phyloP scores from a whole-genome alignment of 2,113 vertebrate genomes.

The Microcebus lehilahytsara region DNA sequence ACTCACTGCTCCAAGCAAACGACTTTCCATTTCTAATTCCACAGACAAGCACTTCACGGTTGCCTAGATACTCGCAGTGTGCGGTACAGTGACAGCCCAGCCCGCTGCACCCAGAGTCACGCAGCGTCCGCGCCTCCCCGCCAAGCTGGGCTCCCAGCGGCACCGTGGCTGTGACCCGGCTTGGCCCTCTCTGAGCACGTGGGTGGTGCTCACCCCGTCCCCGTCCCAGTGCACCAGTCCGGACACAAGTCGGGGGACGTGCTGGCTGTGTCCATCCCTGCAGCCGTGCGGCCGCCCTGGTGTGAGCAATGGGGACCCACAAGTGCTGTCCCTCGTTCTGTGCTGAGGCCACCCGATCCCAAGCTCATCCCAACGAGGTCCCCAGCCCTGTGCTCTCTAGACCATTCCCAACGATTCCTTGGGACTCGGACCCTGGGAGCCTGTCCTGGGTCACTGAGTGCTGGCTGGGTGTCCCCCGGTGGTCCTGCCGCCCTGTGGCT shows the following conservation, averaged over 20 bases:
- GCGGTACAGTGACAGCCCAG: too few relatives aligned
- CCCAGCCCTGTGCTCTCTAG: rapidly evolving
- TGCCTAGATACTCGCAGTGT: too few relatives aligned
- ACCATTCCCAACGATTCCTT: background rate
- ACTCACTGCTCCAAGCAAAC: background rate
- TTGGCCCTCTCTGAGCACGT: too few relatives aligned
- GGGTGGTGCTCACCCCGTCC: too few relatives aligned
- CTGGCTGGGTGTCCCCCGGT: background rate
- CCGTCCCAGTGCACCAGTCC: too few relatives aligned
- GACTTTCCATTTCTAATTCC: background rate
- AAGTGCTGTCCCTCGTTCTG: background rate
- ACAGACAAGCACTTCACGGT: too few relatives aligned
- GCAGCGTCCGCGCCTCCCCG: too few relatives aligned
- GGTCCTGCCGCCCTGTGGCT: background rate
- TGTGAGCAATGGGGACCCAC: background rate
- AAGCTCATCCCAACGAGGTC: background rate
- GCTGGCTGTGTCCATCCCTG: background rate
- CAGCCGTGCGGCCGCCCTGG: background rate
- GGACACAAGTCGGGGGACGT: too few relatives aligned
- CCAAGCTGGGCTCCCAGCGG: too few relatives aligned
- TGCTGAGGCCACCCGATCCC: background rate
- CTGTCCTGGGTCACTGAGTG: background rate
- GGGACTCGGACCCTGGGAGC: background rate
- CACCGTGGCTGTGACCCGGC: too few relatives aligned
- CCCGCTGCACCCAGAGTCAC: too few relatives aligned